Percentiles rank a stretch among this genome's conserved stretches.
Evolutionary conservation across 37 sponge, comb jelly and placozoan genomes (phyloP).

Genomic region (Mnemiopsis leidyi): DNA sequence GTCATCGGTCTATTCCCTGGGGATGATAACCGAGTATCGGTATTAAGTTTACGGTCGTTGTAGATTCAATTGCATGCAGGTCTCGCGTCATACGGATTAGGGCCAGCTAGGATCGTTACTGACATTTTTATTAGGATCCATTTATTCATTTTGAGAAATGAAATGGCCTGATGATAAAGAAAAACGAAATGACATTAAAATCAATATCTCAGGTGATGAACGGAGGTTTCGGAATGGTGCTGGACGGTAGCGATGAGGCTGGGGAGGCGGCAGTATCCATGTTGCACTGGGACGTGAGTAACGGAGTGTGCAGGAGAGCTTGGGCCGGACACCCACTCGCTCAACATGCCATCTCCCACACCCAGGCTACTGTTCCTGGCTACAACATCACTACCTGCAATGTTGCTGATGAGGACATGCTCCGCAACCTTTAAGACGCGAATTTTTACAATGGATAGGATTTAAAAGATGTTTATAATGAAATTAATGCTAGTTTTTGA

Average conservation of each 20-base stretch:
- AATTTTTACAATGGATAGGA: no score
- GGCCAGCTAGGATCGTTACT: neutral
- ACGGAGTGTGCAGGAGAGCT: constrained; percentile 88
- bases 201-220: constrained; percentile 96
- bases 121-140: neutral
- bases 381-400: neutral
- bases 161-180: no score
- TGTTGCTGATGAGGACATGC: neutral
- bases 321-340: constrained; percentile 93
- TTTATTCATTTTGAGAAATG: no score
- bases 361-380: constrained; percentile 47
- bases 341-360: constrained; percentile 69
- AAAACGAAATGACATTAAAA: no score
- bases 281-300: constrained; percentile 93
- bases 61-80: no score
- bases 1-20: neutral
- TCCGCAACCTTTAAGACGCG: neutral
- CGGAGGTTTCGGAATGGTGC: constrained; percentile 96
- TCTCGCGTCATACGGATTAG: neutral
- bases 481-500: no score
- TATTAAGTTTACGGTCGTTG: no score
- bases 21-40: no score
- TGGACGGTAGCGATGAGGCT: constrained; percentile 93
- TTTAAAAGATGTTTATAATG: no score
- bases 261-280: constrained; percentile 76